Base-by-base conservation (phyloP, 1,140 invertebrate species). In the Bilobella aurantiaca region DNA sequence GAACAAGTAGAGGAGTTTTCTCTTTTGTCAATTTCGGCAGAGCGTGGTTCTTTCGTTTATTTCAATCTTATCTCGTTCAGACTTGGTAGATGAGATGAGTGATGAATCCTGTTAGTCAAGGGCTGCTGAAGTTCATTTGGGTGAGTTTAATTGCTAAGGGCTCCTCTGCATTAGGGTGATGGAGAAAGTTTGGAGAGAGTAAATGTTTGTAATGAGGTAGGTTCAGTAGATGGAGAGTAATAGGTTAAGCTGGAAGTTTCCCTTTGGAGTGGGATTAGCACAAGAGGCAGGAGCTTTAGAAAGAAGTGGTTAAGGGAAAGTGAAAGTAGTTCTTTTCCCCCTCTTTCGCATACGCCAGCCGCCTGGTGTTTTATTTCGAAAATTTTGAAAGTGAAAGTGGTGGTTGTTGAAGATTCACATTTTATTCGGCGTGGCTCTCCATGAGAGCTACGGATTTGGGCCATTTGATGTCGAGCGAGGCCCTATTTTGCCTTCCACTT, bases 291-390 rank as follows among this genome's bases (percentile, higher is more conserved):
- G 37, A 42, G 37, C 2, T 61, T 34, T n/a, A 49, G 5, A 49
- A 49, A 49, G n/a, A 1, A 16, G 29, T 5, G 27, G 28, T 18
- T n/a, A 32, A 49, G 34, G 49, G 47, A 64, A 60, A n/a, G n/a
- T n/a, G n/a, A n/a, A n/a, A n/a, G n/a, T n/a, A n/a, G n/a, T n/a
- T n/a, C n/a, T n/a, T n/a, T n/a, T n/a, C n/a, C n/a, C n/a, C n/a
- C n/a, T n/a, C n/a, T n/a, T n/a, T n/a, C n/a, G n/a, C n/a, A n/a
- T n/a, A n/a, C n/a, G n/a, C 37, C 58, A 68, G 67, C 67, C 67
- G 62, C 63, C 67, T 65, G 63, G 67, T 56, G 67, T 68, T 68
- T 64, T 62, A 65, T 68, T 68, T 65, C 18, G 57, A 63, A 68
- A 68, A 64, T 68, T 64, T 64, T 30, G 16, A 60, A 23, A 28